These are phyloP conservation scores for Gallinago jamesoni DNA, from an alignment of 2,113 vertebrate species.

Conservation along the genomic window DNA sequence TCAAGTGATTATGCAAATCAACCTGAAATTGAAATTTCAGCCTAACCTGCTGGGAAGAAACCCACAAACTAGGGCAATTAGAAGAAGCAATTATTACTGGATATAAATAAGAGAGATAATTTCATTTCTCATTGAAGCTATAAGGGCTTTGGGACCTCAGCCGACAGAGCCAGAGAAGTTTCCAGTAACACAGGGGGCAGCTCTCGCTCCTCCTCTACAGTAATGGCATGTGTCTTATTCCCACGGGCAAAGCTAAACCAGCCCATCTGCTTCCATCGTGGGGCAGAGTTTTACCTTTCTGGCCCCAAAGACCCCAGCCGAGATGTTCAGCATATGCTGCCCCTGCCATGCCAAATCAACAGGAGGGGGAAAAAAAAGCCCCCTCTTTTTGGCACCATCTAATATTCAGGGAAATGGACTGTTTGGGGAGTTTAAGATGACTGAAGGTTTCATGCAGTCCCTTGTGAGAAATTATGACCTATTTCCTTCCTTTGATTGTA, in stretches of 20 bases:
- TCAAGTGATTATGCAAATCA: constrained; percentile 29
- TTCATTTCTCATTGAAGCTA: constrained; percentile 46
- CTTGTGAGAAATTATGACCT: constrained; percentile 54
- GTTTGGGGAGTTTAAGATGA: not conserved
- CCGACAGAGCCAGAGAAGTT: not conserved
- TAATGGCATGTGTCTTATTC: not conserved
- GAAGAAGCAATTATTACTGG: constrained; percentile 31
- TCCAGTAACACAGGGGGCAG: not conserved
- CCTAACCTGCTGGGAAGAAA: constrained; percentile 28
- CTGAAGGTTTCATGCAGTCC: constrained; percentile 32
- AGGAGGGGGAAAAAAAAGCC: not conserved
- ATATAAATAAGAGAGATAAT: constrained; percentile 44
- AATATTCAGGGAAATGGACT: not conserved
- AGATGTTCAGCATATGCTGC: not conserved
- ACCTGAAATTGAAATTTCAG: constrained; percentile 44
- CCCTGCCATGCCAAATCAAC: not conserved
- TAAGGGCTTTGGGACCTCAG: constrained; percentile 47
- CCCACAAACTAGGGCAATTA: constrained; percentile 40
- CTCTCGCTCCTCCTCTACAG: not conserved
- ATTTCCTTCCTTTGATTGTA: constrained; percentile 60
- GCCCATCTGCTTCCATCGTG: not conserved
- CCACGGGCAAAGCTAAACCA: not conserved
- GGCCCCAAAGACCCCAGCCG: not conserved
- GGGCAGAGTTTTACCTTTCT: constrained; percentile 9
- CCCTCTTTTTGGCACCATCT: not conserved